Evolutionary conservation across 2,888 invertebrate genomes (phyloP), one percentile per base, ranked within the genome.

Genomic region (Hyposoter didymator): DNA sequence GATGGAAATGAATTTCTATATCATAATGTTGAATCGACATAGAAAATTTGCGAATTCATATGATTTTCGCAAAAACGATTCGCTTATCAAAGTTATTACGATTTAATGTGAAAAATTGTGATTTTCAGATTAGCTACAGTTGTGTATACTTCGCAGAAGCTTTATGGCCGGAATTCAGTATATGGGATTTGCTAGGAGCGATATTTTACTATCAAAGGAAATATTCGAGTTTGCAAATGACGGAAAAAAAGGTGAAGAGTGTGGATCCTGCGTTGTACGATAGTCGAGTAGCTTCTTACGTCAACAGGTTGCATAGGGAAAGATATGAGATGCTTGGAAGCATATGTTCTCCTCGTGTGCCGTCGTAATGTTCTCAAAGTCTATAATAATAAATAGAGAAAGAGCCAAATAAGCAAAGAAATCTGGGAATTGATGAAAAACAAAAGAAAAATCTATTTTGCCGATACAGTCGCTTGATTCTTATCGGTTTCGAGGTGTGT

Each of bases 81-180:
- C 10, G 39, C 7, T 19, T 14, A 6, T 43, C 19, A 32, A 70
- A 35, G 35, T 35, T 35, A 4, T 32, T 4, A 32, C 4, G 4
- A 32, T 32, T 0, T 35, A 35, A 12, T 59, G 22, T 10, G 3
- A 3, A 49, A 49, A 1, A 5, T 47, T 59, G 5, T 69, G 8
- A 32, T 86, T 94, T 94, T 81, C 94, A 98, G 97, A 95, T 96
- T 84, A 95, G 96, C 52, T 96, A 96, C 90, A 96, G 98, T 8
- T 97, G 97, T 67, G 93, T 99, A 55, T 97, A 97, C 92, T 99
- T 99, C 94, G 96, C 97, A 0, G 95, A 97, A 87, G 97, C 98
- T 0, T 94, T 99, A 49, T 99, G 99, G 99, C 99, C 99, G 1
- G 99, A 99, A 92, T 98, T 99, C 92, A 96, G 96, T 64, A 96